These are phyloP conservation scores for Popillia japonica DNA, from an alignment of 1,140 invertebrate genomes.

Conservation along the genomic window DNA sequence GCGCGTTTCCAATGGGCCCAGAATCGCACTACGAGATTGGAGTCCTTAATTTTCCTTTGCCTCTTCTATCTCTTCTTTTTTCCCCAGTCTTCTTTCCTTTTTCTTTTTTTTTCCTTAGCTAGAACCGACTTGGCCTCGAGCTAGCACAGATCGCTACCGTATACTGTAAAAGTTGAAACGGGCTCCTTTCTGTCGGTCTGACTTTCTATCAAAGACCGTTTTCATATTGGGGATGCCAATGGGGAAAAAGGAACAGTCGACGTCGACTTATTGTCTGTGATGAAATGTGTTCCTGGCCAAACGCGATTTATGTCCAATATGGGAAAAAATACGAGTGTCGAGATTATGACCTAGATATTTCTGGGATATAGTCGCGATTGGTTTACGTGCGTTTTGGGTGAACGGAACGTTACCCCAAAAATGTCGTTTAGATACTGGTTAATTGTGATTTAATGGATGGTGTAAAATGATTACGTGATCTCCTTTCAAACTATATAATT, in stretches of 20 bases:
- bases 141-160: no score
- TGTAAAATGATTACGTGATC: no score
- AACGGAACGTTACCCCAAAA: no score
- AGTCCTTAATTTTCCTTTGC: neutral
- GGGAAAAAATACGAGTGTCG: neutral
- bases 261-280: neutral
- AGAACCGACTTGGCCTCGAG: neutral
- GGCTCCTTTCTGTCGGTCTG: neutral
- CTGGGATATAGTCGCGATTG: no score
- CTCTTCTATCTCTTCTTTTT: neutral
- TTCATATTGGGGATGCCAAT: neutral
- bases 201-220: neutral
- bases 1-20: neutral
- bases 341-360: slow-evolving; percentile 5
- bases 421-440: no score
- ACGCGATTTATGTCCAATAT: slow-evolving; percentile 1
- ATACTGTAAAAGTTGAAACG: no score
- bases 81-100: no score
- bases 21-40: slow-evolving; percentile 1
- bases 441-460: no score
- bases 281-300: slow-evolving; percentile 5
- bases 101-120: neutral
- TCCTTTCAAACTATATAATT: no score
- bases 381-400: no score
- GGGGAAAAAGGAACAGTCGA: neutral